A percentile compares a stretch with the other conserved stretches of the same genome.
Conservation (phyloP, 2,888 invertebrate genomes). For the Tuta absoluta region DNA sequence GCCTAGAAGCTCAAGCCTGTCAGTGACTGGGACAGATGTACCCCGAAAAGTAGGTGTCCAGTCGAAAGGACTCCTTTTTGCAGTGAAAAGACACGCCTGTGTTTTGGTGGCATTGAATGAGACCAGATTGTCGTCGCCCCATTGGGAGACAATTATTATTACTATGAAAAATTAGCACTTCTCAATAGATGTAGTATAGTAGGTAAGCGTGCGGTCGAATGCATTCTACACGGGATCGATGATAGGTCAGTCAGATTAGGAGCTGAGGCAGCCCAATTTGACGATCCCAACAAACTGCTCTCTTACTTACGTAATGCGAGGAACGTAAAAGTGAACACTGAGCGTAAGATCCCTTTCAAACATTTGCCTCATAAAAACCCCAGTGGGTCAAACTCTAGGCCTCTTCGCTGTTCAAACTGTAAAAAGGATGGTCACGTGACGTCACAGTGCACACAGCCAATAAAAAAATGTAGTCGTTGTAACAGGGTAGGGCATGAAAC, state of each 20-base stretch:
- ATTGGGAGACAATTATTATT: too few species aligned
- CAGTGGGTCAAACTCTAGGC: not conserved
- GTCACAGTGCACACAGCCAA: constrained; percentile 19
- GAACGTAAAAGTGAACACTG: too few species aligned
- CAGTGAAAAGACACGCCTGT: too few species aligned
- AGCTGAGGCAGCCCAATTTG: constrained; percentile 34
- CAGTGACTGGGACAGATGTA: too few species aligned
- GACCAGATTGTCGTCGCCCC: too few species aligned
- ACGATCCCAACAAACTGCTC: constrained; percentile 32
- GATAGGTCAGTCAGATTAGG: constrained; percentile 32
- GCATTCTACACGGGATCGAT: constrained; percentile 30
- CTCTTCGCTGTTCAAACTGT: constrained; percentile 18
- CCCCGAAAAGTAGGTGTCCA: too few species aligned
- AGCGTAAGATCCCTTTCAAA: not conserved
- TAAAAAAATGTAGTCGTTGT: constrained; percentile 27
- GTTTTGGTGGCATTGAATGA: too few species aligned
- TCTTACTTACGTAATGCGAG: constrained; percentile 30
- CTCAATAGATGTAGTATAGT: constrained; percentile 32
- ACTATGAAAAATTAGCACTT: constrained; percentile 31
- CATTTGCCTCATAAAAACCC: constrained; percentile 11
- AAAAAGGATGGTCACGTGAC: constrained; percentile 22
- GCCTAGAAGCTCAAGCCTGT: too few species aligned
- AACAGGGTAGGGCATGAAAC: constrained; percentile 16
- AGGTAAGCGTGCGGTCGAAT: constrained; percentile 33
- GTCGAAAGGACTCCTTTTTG: too few species aligned